Conservation (phyloP, 2,888 invertebrate species). For the Diplolepis rosae region DNA sequence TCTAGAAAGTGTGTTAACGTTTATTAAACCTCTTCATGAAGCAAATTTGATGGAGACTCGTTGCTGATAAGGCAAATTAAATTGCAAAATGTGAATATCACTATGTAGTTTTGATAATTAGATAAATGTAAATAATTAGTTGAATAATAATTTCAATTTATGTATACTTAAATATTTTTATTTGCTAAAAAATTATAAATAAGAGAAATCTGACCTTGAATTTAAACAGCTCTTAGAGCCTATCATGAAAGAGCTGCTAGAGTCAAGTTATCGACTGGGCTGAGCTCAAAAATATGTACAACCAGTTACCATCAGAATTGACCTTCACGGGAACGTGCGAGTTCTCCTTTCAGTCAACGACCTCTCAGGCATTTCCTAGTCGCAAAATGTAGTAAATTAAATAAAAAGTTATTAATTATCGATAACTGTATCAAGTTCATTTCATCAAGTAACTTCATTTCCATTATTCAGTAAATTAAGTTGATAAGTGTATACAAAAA, state of each 20-base stretch:
- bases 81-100: no score
- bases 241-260: slow-evolving; percentile 1
- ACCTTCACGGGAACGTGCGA: slow-evolving; percentile 23
- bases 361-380: slow-evolving; percentile 15
- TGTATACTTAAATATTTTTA: no score
- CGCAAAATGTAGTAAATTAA: not conserved
- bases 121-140: not conserved
- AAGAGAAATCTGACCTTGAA: slow-evolving; percentile 1
- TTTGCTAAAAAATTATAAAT: not conserved
- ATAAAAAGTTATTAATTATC: no score
- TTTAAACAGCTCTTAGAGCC: slow-evolving; percentile 13
- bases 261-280: slow-evolving; percentile 20
- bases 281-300: slow-evolving; percentile 23
- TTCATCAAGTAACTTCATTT: no score
- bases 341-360: slow-evolving; percentile 19
- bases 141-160: no score
- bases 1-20: no score
- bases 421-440: no score
- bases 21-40: no score
- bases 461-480: no score
- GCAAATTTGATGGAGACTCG: no score
- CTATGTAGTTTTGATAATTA: not conserved
- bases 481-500: no score
- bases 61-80: no score
- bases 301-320: slow-evolving; percentile 28